Evolutionary conservation across 2,888 invertebrate species (phyloP).

Genomic region (Drosophila niveifrons): DNA sequence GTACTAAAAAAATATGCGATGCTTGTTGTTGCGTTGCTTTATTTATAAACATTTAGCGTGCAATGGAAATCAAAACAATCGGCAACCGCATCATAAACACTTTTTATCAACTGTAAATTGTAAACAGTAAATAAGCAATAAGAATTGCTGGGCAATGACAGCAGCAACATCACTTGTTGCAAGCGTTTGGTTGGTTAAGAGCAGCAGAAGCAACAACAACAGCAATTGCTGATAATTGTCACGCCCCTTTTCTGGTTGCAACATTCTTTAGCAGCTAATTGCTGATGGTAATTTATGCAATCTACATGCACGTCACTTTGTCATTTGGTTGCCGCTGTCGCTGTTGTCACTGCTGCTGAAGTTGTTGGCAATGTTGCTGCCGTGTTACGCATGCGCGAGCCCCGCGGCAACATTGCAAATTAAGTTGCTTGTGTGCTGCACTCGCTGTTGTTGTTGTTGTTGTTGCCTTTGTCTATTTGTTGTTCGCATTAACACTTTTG

Average conservation of each 20-base stretch:
- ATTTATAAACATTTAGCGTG: conserved; percentile 68
- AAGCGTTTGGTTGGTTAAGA: conserved; percentile 40
- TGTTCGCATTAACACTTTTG: conserved; percentile 73
- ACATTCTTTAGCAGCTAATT: conserved; percentile 54
- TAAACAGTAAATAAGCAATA: conserved; percentile 20
- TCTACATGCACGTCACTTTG: conserved; percentile 42
- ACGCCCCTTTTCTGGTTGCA: conserved; percentile 8
- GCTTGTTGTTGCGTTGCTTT: conserved; percentile 31
- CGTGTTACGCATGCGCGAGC: conserved; percentile 73
- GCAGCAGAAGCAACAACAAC: conserved; percentile 5
- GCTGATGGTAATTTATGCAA: conserved; percentile 67
- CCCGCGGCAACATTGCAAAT: conserved; percentile 57
- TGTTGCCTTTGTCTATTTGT: conserved; percentile 60
- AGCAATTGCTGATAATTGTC: conserved; percentile 5
- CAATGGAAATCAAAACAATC: conserved; percentile 28
- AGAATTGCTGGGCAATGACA: conserved; percentile 1
- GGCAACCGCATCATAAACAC: conserved; percentile 41
- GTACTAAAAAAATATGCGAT: conserved; percentile 55
- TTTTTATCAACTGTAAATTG: conserved; percentile 10
- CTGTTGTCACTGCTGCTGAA: conserved; percentile 1
- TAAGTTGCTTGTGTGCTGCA: conserved; percentile 52
- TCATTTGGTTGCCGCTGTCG: conserved; percentile 33
- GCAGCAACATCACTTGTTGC: conserved; percentile 61
- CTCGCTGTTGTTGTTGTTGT: conserved; percentile 48
- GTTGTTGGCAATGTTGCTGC: conserved; percentile 53